Base-by-base conservation (phyloP, 2,113 vertebrate species). In the Pelusios castaneus region DNA sequence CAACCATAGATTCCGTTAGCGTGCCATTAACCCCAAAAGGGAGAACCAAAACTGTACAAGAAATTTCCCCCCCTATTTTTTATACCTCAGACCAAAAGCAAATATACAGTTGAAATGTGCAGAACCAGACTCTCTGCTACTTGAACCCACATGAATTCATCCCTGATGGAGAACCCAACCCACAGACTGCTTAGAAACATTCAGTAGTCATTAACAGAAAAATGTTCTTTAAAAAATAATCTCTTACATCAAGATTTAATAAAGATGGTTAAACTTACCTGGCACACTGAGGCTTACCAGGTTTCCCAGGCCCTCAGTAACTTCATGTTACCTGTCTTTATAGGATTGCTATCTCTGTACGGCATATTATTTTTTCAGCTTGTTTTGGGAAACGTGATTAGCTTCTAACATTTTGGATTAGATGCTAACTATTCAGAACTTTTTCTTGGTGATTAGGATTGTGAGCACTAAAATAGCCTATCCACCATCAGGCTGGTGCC, bases 401-500 rank as follows among this genome's bases (percentile, higher is more conserved):
- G 27, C n/a, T 29, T 24, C 70, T 8, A 10, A 47, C 6, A 8
- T n/a, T 84, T 60, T 51, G 47, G 51, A 47, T 52, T 3, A 0
- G 31, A 78, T 51, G 21, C 78, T 67, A 88, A 90, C 27, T 88
- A 79, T 83, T 70, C 55, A 87, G 78, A 80, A 47, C 22, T 52
- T 89, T 70, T 67, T 56, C 49, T 22, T 21, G 24, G 17, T 12
- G 83, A 55, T 86, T 52, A 75, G 88, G 52, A 75, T 84, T 1
- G 2, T 77, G 67, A 87, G 79, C 84, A 95, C 92, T 19, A 7
- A 95, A 97, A 93, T 91, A 95, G 80, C 84, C 70, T 90, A 77
- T 86, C 73, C 85, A 80, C 75, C 49, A 2, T 47, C 1, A 92
- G 88, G 63, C 56, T 49, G 49, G 78, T 67, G 94, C 67, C 82